Evolutionary conservation across 2,797 vertebrate species (phyloP).

Genomic region (Tadarida brasiliensis): DNA sequence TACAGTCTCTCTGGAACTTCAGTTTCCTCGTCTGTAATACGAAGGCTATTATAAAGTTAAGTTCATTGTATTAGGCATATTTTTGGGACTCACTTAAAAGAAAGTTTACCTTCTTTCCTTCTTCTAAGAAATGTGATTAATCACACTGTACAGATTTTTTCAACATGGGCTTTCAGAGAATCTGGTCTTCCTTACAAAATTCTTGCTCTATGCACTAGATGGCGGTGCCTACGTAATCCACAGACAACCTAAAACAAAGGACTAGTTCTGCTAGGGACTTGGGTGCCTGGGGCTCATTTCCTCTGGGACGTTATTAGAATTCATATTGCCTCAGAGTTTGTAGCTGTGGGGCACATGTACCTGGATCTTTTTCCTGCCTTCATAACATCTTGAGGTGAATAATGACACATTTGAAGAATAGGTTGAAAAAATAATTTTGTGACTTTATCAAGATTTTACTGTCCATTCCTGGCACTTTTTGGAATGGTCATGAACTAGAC

Average conservation of each 20-base stretch:
- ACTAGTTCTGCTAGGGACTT: accelerated
- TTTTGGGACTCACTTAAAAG: background rate
- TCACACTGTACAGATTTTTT: background rate
- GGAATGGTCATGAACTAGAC: background rate
- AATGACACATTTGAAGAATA: background rate
- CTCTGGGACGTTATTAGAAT: background rate
- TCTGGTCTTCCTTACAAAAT: background rate
- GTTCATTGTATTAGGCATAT: background rate
- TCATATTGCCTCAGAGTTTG: background rate
- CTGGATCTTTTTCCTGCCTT: background rate
- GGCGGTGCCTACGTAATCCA: background rate
- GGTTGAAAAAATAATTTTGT: background rate
- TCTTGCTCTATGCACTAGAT: slow-evolving; percentile 57
- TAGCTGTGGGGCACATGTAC: background rate
- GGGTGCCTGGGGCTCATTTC: background rate
- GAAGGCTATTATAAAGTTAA: background rate
- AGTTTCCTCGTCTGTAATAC: background rate
- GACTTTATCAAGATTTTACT: background rate
- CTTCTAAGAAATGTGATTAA: background rate
- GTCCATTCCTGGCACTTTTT: background rate
- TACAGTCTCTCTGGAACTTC: background rate
- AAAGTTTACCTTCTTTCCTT: background rate
- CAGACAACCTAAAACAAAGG: background rate
- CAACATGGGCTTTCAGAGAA: background rate
- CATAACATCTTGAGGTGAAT: background rate